Conservation (phyloP, 2,797 vertebrate genomes). For the Coranthus polyacanthus region DNA sequence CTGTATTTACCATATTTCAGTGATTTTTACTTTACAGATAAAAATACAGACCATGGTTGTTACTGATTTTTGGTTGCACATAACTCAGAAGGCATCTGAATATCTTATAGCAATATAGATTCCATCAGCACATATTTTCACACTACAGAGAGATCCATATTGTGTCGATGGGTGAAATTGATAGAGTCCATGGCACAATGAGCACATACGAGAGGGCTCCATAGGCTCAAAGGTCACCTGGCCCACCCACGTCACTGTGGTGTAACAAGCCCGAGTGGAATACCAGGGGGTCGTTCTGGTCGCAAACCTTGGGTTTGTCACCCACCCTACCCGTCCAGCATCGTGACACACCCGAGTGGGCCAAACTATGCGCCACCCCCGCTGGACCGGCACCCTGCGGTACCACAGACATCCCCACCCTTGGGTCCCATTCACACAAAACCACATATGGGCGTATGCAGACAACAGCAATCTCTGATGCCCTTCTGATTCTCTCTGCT, state of each 20-base stretch:
- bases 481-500: slow-evolving; percentile 74
- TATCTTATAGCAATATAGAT: slow-evolving; percentile 27
- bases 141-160: slow-evolving; percentile 41
- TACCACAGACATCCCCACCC: slow-evolving; percentile 69
- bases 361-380: slow-evolving; percentile 77
- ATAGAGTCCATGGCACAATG: slow-evolving; percentile 74
- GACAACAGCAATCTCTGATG: slow-evolving; percentile 81
- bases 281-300: slow-evolving; percentile 61
- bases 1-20: slow-evolving; percentile 1
- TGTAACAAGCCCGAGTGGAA: slow-evolving; percentile 66
- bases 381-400: slow-evolving; percentile 57
- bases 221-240: slow-evolving; percentile 78
- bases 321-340: slow-evolving; percentile 56
- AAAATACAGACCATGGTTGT: slow-evolving; percentile 1
- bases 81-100: slow-evolving; percentile 4
- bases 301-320: slow-evolving; percentile 76
- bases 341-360: slow-evolving; percentile 71
- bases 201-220: slow-evolving; percentile 59
- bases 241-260: slow-evolving; percentile 82
- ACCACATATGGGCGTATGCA: slow-evolving; percentile 78
- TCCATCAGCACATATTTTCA: slow-evolving; percentile 16
- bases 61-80: neutral
- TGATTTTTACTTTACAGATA: slow-evolving; percentile 6
- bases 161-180: slow-evolving; percentile 69
- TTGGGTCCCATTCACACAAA: slow-evolving; percentile 77